These are phyloP conservation scores for Sycobia sp. DNA, from an alignment of 1,140 invertebrate genomes.

Conservation along the genomic window DNA sequence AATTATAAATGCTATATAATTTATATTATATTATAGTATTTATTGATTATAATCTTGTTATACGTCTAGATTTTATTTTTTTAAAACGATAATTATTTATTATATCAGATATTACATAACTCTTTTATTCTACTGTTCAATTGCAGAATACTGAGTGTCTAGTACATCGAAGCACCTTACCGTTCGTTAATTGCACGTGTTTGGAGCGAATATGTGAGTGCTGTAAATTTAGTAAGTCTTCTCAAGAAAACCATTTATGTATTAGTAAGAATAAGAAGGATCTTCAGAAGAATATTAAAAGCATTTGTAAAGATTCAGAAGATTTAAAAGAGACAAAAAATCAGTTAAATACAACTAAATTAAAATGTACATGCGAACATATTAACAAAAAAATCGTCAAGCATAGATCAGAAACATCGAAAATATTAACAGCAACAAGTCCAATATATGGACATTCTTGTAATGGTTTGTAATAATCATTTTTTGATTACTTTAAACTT, in stretches of 20 bases:
- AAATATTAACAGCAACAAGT: background rate
- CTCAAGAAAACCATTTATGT: no score
- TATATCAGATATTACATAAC: background rate
- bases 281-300: conserved; percentile 1
- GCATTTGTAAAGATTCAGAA: conserved; percentile 25
- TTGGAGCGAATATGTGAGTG: conserved; percentile 27
- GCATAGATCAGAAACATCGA: background rate
- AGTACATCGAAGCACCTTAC: conserved; percentile 34
- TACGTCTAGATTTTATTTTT: background rate
- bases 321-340: conserved; percentile 54
- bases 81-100: background rate
- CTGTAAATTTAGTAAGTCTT: conserved; percentile 12
- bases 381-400: conserved; percentile 3
- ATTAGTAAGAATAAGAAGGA: background rate
- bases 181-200: conserved; percentile 23
- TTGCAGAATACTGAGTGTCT: conserved; percentile 19
- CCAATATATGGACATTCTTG: background rate
- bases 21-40: background rate
- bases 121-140: background rate
- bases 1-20: background rate
- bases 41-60: background rate
- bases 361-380: conserved; percentile 38
- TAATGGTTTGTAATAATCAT: conserved; percentile 21
- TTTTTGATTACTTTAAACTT: background rate
- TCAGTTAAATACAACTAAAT: conserved; percentile 51